These are phyloP conservation scores for Nyctereutes procyonoides DNA, from an alignment of 2,113 vertebrate genomes.

Conservation along the genomic window DNA sequence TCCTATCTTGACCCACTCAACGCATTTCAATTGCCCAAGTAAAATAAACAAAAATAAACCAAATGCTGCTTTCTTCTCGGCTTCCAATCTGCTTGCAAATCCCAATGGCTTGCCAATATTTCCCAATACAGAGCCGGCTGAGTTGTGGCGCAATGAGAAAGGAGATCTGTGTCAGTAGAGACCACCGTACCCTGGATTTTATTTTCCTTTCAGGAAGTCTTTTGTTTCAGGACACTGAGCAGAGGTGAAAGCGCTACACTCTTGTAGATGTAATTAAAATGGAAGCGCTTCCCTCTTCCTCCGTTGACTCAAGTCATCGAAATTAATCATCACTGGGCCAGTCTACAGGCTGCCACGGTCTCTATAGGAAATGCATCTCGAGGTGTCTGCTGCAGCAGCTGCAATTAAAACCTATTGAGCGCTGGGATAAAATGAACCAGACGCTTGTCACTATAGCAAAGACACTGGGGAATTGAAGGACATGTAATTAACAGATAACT, in stretches of 20 bases:
- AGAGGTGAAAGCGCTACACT: background rate
- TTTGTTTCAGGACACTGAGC: constrained; percentile 68
- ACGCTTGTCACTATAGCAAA: constrained; percentile 41
- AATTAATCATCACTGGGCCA: constrained; percentile 73
- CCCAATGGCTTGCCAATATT: constrained; percentile 38
- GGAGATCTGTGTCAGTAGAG: background rate
- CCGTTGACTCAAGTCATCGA: constrained; percentile 55
- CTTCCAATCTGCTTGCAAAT: constrained; percentile 64
- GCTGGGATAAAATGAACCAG: constrained; percentile 41
- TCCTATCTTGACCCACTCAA: constrained; percentile 52
- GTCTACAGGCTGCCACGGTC: constrained; percentile 77
- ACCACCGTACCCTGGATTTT: background rate
- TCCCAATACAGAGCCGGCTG: constrained; percentile 29
- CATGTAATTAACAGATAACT: constrained; percentile 62
- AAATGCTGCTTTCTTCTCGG: constrained; percentile 47
- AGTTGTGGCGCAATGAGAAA: background rate
- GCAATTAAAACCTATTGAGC: constrained; percentile 68
- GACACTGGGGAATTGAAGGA: background rate
- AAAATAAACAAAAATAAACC: constrained; percentile 64
- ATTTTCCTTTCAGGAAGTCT: constrained; percentile 56
- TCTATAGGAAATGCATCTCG: constrained; percentile 65
- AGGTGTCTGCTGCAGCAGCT: constrained; percentile 69
- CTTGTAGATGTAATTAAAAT: constrained; percentile 63
- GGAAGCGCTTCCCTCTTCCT: constrained; percentile 52
- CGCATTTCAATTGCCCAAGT: constrained; percentile 60